phyloP scores from a whole-genome alignment of 2,888 invertebrate species.

The Dryobotodes eremita region DNA sequence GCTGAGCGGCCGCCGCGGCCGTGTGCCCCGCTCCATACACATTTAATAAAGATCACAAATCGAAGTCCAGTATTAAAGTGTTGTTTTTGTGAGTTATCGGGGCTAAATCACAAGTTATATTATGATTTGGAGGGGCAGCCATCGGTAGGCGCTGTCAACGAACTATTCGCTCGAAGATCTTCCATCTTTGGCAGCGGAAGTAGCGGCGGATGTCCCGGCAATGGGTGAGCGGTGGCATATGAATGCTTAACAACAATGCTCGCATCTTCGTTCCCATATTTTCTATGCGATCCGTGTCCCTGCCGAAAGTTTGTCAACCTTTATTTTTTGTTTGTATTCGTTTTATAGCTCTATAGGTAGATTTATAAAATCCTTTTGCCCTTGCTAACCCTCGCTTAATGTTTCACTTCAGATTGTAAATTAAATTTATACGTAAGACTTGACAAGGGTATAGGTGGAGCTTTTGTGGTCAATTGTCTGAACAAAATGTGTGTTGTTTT shows the following conservation, averaged over 20 bases:
- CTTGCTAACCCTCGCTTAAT: constrained; percentile 53
- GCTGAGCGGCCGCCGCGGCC: constrained; percentile 84
- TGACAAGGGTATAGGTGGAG: constrained; percentile 61
- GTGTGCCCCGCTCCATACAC: constrained; percentile 74
- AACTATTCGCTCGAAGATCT: constrained; percentile 86
- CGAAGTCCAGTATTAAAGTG: constrained; percentile 64
- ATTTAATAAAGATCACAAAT: constrained; percentile 67
- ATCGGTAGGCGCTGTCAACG: constrained; percentile 85
- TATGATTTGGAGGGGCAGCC: constrained; percentile 74
- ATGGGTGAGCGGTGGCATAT: constrained; percentile 89
- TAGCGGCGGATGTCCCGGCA: constrained; percentile 89
- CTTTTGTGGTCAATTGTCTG: constrained; percentile 50
- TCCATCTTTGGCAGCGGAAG: constrained; percentile 91
- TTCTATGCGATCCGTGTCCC: constrained; percentile 88
- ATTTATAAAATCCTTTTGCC: constrained; percentile 68
- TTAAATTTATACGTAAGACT: constrained; percentile 61
- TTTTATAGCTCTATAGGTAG: constrained; percentile 68
- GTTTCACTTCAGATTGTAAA: constrained; percentile 60
- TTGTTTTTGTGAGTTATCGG: constrained; percentile 69
- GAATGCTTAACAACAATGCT: constrained; percentile 88
- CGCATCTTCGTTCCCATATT: constrained; percentile 86
- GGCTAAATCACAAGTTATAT: constrained; percentile 70
- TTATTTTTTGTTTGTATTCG: constrained; percentile 86
- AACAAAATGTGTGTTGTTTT: constrained; percentile 43
- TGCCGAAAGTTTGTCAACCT: constrained; percentile 90